A percentile compares a stretch with the other conserved stretches of the same genome.
These are phyloP conservation scores for Dasypolia templi DNA, from an alignment of 2,888 invertebrate species.

Conservation along the genomic window DNA sequence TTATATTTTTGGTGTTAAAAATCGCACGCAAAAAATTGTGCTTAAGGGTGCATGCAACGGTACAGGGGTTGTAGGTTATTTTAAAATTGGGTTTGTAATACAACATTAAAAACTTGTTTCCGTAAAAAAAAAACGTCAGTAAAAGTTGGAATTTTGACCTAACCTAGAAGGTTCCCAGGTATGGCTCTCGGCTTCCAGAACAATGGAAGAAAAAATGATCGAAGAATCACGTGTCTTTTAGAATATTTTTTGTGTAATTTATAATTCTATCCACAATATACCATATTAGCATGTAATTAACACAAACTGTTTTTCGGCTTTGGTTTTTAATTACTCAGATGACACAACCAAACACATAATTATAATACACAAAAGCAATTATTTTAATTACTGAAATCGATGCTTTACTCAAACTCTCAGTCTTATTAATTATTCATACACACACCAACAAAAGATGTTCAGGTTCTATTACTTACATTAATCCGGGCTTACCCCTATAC, in stretches of 20 bases:
- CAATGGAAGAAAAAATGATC: no score
- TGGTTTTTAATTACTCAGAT: background rate
- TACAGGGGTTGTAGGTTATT: no score
- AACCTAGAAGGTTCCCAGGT: no score
- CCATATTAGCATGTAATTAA: background rate
- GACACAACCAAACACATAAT: background rate
- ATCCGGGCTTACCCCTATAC: background rate
- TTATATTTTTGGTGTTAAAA: no score
- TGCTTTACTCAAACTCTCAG: background rate
- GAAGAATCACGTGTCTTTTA: background rate
- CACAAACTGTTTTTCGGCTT: background rate
- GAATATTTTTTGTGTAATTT: background rate
- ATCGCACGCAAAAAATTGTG: no score
- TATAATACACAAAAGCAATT: background rate
- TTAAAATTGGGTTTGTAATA: no score
- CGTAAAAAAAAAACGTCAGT: no score
- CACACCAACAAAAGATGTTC: background rate
- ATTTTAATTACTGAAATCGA: background rate
- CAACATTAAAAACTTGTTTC: no score
- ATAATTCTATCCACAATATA: background rate
- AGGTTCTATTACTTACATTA: background rate
- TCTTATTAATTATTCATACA: background rate
- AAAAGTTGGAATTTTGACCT: no score
- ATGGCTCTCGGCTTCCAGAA: no score
- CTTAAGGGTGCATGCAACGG: no score